Base-by-base conservation (phyloP, 2,888 invertebrate genomes). In the Operophtera brumata region DNA sequence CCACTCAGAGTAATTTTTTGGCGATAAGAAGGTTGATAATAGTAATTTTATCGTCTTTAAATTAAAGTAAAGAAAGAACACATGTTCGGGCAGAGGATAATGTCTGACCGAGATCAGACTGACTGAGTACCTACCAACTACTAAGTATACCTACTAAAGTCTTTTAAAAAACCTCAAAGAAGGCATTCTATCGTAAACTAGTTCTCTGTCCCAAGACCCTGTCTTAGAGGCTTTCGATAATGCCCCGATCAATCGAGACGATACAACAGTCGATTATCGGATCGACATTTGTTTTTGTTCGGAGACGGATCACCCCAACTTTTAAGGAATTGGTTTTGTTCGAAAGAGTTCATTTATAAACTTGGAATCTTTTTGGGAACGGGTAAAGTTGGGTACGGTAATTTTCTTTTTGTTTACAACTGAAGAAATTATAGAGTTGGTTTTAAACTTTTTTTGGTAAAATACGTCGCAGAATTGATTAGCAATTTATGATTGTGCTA, bases 231-330 rank as follows among this genome's bases (percentile, higher is more conserved):
- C 59, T 60, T 54, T 44, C 48, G 53, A 56, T 61, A 64, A 64
- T 61, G 47, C 47, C 35, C 26, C 61, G 61, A 65, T 65, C 62
- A 59, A 62, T 62, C 61, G 61, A 47, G 59, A 43, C 52, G 61
- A 61, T 62, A 65, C 64, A 64, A 47, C 61, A 53, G 54, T 61
- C 65, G 59, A 65, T 65, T 65, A 65, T 65, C 56, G 61, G 56
- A 52, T 53, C 53, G 55, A 58, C 65, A 59, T 60, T 64, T 64
- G 62, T 64, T 64, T 61, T 64, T 65, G 59, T 59, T 61, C 42
- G 25, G 48, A 65, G 62, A 65, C 46, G 47, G 62, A 65, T 65
- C 49, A 54, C n/a, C 45, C 30, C 47, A 58, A 59, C 59, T 59
- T 61, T 48, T 57, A 47, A 61, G 54, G 47, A 55, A 64, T 64